These are phyloP conservation scores for Leucophora obtusa DNA, from an alignment of 2,888 invertebrate species.

Conservation along the genomic window DNA sequence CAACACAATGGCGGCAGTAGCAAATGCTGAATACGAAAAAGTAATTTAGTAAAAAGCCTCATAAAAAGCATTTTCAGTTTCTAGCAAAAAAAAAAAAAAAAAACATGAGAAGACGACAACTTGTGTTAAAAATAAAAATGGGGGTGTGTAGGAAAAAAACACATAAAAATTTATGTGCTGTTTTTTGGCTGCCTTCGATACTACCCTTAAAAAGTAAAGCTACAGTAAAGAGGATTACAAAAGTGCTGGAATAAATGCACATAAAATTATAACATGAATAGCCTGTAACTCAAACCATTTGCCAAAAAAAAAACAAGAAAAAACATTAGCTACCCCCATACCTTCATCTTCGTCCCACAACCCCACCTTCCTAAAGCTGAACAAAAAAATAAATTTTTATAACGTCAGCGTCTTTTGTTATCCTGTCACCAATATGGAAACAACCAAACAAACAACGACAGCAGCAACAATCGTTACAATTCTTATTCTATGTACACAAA, in stretches of 20 bases:
- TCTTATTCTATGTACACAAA: constrained; percentile 18
- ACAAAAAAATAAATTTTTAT: constrained; percentile 55
- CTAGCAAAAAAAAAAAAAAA: constrained; percentile 41
- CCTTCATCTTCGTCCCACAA: neutral
- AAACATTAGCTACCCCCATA: constrained; percentile 46
- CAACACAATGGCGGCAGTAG: constrained; percentile 46
- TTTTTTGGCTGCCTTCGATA: constrained; percentile 48
- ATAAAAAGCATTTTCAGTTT: constrained; percentile 66
- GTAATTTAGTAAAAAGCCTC: constrained; percentile 68
- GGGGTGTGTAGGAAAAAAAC: constrained; percentile 22
- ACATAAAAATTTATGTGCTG: constrained; percentile 58
- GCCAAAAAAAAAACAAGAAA: constrained; percentile 48
- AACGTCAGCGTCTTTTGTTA: constrained; percentile 58
- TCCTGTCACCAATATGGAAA: constrained; percentile 29
- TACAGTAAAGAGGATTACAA: constrained; percentile 18
- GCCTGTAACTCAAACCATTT: constrained; percentile 39
- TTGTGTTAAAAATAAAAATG: constrained; percentile 18
- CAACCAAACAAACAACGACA: constrained; percentile 25
- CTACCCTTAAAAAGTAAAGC: constrained; percentile 46
- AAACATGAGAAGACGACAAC: constrained; percentile 20
- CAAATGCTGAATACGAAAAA: constrained; percentile 47
- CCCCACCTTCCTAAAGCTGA: constrained; percentile 9
- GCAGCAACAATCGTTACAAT: constrained; percentile 55
- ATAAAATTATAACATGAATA: constrained; percentile 56
- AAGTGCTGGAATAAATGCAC: constrained; percentile 48